These are phyloP conservation scores for Tetanocera ferruginea DNA, from an alignment of 2,888 invertebrate species.

Conservation along the genomic window DNA sequence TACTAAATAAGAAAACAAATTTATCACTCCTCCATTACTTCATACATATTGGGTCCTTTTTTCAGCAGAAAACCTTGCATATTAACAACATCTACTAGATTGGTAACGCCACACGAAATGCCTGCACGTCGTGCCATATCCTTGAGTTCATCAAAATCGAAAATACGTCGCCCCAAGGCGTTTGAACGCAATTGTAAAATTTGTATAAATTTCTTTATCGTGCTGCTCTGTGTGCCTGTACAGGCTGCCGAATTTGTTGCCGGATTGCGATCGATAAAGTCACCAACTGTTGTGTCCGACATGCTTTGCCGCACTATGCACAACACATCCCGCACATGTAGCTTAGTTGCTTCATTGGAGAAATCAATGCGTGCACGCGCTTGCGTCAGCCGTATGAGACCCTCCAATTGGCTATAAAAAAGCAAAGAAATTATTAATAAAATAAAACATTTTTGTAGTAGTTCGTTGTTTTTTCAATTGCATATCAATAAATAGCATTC, in stretches of 20 bases:
- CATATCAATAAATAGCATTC: neutral
- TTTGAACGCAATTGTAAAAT: conserved; percentile 78
- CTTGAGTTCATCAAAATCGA: conserved; percentile 82
- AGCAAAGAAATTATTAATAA: neutral
- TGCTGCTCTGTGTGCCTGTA: conserved; percentile 78
- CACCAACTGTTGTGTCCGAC: conserved; percentile 80
- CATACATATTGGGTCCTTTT: conserved; percentile 82
- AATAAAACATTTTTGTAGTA: neutral
- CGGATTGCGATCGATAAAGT: conserved; percentile 70
- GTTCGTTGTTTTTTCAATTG: neutral
- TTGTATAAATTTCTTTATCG: conserved; percentile 79
- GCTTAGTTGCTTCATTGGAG: conserved; percentile 81
- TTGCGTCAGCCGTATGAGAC: conserved; percentile 86
- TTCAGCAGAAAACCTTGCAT: conserved; percentile 87
- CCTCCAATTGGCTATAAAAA: conserved; percentile 82
- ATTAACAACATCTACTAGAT: conserved; percentile 84
- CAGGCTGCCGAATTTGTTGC: conserved; percentile 75
- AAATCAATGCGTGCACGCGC: conserved; percentile 91
- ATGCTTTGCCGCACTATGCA: conserved; percentile 87
- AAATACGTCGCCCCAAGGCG: conserved; percentile 78
- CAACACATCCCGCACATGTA: conserved; percentile 88
- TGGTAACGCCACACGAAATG: conserved; percentile 72
- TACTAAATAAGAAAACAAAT: neutral
- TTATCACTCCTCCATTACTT: conserved; percentile 72
- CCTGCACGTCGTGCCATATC: conserved; percentile 78